Evolutionary conservation across 2,113 vertebrate genomes (phyloP).

Genomic region (Anser cygnoides): DNA sequence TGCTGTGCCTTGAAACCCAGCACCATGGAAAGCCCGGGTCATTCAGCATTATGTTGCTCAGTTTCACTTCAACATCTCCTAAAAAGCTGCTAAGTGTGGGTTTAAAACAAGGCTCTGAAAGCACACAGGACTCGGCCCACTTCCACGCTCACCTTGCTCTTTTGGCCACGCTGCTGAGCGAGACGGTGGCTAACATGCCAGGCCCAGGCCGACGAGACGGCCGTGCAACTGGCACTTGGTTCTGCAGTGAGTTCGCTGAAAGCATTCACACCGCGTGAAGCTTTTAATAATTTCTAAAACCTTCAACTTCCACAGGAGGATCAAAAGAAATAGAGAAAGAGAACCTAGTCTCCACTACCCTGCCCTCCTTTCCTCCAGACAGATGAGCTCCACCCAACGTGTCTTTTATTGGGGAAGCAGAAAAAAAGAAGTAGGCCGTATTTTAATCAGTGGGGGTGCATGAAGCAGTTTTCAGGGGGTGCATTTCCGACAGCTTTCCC

Average conservation of each 20-base stretch:
- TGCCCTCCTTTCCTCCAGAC: conserved; percentile 19
- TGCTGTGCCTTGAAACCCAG: background rate
- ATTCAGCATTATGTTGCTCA: background rate
- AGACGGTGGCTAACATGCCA: background rate
- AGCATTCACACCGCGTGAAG: conserved; percentile 27
- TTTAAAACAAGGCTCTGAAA: conserved; percentile 37
- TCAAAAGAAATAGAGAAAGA: conserved; percentile 52
- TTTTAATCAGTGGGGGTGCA: conserved; percentile 18
- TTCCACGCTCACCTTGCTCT: background rate
- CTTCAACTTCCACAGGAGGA: conserved; percentile 38
- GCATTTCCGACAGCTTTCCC: background rate
- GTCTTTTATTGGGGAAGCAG: conserved; percentile 16
- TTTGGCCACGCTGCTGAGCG: background rate
- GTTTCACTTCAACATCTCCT: background rate
- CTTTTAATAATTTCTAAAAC: conserved; percentile 60
- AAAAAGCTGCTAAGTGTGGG: background rate
- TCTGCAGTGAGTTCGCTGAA: conserved; percentile 33
- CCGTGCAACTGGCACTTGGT: background rate
- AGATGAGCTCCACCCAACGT: conserved; percentile 23
- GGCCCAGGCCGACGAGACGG: background rate
- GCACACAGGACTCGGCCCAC: background rate
- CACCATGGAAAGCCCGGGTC: background rate
- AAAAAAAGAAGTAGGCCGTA: background rate
- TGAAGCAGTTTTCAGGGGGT: background rate
- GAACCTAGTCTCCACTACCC: conserved; percentile 1